Base-by-base conservation (phyloP, 2,888 invertebrate species). In the Augiades crinisus region DNA sequence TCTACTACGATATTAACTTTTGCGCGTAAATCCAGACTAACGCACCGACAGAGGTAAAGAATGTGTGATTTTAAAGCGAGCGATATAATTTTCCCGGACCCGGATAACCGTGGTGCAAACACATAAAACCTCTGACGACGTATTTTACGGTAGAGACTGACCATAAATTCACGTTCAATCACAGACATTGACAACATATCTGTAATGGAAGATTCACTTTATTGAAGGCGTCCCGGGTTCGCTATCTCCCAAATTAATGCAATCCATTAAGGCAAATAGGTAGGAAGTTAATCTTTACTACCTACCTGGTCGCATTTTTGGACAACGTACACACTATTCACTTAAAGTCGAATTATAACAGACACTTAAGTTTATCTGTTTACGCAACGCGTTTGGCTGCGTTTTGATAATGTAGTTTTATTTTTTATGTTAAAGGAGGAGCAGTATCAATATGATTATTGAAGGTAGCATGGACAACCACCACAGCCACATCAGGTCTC, bases 101-200 rank as follows among this genome's bases (percentile, higher is more conserved):
- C 57, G 58, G 60, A 63, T 55, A 61, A 49, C 55, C 59, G 49
- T 51, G 60, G 57, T 63, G 65, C 67, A 69, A 70, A 64, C 63
- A 61, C 65, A 67, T 73, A 68, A 70, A 72, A 59, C 61, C 50
- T 40, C 41, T 60, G 60, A 56, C 56, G 61, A 68, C 65, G 53
- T 64, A 56, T 49, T 73, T 68, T 69, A 71, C 62, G 60, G 59
- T 56, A 55, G 56, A 58, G 55, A 54, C 57, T 58, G 61, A 56
- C 57, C 61, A 61, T 71, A 68, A 67, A 70, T 68, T 58, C 47
- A 61, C 64, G 62, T 64, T 65, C 65, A 64, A 52, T 40, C 52
- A 36, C 41, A 44, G 49, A 40, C 40, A 51, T 55, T 46, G 46
- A 45, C 45, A 37, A 52, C 37, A 12, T 45, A 45, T 45, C 53